These are phyloP conservation scores for Crotophaga sulcirostris DNA, from an alignment of 2,113 vertebrate species.

Conservation along the genomic window DNA sequence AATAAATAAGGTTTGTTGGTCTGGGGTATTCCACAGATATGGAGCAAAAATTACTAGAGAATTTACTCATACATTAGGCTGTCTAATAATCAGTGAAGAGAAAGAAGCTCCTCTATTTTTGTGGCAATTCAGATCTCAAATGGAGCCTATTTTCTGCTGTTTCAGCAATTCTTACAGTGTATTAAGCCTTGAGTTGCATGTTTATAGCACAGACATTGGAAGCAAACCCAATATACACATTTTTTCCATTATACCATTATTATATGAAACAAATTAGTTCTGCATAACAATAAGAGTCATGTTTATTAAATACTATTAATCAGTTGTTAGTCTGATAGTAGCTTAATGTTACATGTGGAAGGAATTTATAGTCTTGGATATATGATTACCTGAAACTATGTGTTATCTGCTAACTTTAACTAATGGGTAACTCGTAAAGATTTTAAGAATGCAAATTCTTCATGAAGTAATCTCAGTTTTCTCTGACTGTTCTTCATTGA, in stretches of 20 bases:
- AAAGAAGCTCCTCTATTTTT: background rate
- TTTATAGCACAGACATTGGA: background rate
- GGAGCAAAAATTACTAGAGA: background rate
- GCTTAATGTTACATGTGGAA: background rate
- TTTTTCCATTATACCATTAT: background rate
- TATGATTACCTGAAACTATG: background rate
- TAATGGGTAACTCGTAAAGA: background rate
- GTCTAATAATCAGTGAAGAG: background rate
- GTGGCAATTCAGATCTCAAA: background rate
- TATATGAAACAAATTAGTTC: background rate
- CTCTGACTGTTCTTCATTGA: background rate
- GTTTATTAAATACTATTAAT: background rate
- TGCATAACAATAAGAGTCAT: background rate
- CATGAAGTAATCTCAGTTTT: background rate
- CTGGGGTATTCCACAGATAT: background rate
- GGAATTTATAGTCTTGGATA: background rate
- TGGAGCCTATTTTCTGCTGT: background rate
- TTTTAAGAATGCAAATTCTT: background rate
- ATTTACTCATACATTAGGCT: background rate
- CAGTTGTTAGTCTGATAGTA: background rate
- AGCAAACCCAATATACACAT: background rate
- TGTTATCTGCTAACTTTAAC: background rate
- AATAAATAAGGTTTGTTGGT: conserved; percentile 7
- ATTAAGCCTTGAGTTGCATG: background rate
- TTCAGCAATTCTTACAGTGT: background rate